phyloP scores from a whole-genome alignment of 1,140 invertebrate species.

The Macrobrachium rosenbergii region DNA sequence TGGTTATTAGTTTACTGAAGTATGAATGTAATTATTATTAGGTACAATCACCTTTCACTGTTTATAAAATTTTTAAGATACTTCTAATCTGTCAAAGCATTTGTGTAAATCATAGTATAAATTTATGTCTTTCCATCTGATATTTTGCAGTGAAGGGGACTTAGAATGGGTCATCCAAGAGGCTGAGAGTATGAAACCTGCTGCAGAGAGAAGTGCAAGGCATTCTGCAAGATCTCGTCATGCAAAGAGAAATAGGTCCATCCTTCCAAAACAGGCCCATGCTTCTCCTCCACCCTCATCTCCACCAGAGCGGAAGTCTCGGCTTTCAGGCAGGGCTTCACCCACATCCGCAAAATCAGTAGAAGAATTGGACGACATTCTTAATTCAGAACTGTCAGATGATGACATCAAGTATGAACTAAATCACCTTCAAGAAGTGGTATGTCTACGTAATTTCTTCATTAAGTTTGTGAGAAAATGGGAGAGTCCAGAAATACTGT shows the following conservation, averaged over 20 bases:
- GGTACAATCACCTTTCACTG: too few relatives aligned
- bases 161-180: slow-evolving; percentile 26
- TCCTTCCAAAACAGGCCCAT: not conserved
- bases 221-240: not conserved
- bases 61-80: too few relatives aligned
- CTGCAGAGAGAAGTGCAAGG: not conserved
- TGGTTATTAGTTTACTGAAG: not conserved
- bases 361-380: not conserved
- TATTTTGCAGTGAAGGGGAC: slow-evolving; percentile 13
- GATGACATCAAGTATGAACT: slow-evolving; percentile 12
- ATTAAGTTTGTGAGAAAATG: too few relatives aligned
- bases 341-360: not conserved
- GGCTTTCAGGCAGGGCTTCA: not conserved
- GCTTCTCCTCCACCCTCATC: too few relatives aligned
- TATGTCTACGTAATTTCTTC: not conserved
- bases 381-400: not conserved
- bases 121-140: not conserved
- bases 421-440: slow-evolving; percentile 1
- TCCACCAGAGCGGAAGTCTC: not conserved
- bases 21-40: not conserved
- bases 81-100: not conserved
- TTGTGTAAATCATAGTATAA: not conserved
- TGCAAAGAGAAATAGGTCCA: not conserved
- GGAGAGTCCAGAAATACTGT: too few relatives aligned
- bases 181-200: slow-evolving; percentile 9